Base-by-base conservation (phyloP, 2,113 vertebrate species). In the Centropus bengalensis region DNA sequence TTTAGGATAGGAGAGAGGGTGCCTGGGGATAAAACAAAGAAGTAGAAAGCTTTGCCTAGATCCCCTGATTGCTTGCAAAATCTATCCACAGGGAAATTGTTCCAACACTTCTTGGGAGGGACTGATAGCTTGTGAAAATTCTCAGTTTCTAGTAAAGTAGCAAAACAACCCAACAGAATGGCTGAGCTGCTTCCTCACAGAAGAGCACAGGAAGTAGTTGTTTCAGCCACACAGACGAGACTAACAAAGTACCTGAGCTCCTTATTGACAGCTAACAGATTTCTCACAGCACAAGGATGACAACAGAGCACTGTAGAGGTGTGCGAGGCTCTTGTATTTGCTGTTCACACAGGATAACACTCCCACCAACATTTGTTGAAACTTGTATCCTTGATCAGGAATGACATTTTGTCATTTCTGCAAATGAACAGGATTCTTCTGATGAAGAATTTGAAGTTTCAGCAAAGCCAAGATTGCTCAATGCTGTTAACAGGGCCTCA, bases 331-430 rank as follows among this genome's bases (percentile, higher is more conserved):
- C 47, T 89, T 1, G 1, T 28, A 14, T 91, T 67, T 68, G 21
- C 19, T 27, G 8, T 69, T 82, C 5, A 1, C 58, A 7, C 0
- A 2, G 44, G 51, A 3, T 62, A 91, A 76, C 13, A 3, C 45
- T 81, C 52, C 60, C 0, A 1, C 27, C 51, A 58, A 24, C 49
- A 2, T 38, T 49, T 91, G 73, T 51, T 78, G 27, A 75, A 82
- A 91, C 68, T 75, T 68, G 64, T 60, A 55, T 74, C 69, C 66
- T 71, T 64, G 49, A 79, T 82, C 52, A 42, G 62, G 82, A 70
- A 56, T 79, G 82, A 66, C 58, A 33, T 84, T 82, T 92, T 86
- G 90, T 88, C 82, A 62, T 91, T 93, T 94, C 80, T 93, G 90
- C 77, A 84, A 86, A 66, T 8, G 73, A 90, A 40, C 1, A 13